These are phyloP conservation scores for Nomada flava DNA, from an alignment of 2,888 invertebrate genomes.

Conservation along the genomic window DNA sequence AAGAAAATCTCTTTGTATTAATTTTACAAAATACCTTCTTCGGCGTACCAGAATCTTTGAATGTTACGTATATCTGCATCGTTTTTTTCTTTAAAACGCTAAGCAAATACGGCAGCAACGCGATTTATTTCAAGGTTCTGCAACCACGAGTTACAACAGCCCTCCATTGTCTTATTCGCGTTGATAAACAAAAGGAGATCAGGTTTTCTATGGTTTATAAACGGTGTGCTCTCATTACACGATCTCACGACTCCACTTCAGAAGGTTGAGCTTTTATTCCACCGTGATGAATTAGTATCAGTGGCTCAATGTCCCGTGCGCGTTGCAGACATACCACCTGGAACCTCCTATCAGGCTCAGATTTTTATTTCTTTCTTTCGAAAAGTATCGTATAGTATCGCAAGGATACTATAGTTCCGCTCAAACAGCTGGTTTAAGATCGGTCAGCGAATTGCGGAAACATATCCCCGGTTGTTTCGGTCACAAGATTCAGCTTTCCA, in stretches of 20 bases:
- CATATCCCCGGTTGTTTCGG: too few species aligned
- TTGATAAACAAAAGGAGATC: conserved; percentile 45
- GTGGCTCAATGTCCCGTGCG: conserved; percentile 2
- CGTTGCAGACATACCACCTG: conserved; percentile 13
- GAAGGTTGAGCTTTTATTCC: conserved; percentile 29
- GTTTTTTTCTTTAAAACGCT: not conserved
- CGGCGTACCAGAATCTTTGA: not conserved
- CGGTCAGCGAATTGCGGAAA: not conserved
- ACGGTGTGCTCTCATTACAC: conserved; percentile 32
- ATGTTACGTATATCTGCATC: not conserved
- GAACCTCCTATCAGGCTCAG: too few species aligned
- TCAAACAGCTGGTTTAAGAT: not conserved
- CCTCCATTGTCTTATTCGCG: conserved; percentile 40
- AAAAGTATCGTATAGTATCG: too few species aligned
- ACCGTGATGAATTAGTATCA: conserved; percentile 29
- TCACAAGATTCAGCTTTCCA: too few species aligned
- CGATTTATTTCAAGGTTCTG: conserved; percentile 42
- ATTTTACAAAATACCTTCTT: not conserved
- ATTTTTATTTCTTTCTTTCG: not conserved
- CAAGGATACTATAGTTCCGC: not conserved
- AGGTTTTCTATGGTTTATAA: conserved; percentile 36
- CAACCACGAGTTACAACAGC: conserved; percentile 30
- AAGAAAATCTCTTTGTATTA: not conserved
- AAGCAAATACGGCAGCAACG: not conserved
- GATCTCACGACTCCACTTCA: conserved; percentile 19